Evolutionary conservation across 2,888 invertebrate species (phyloP).

Genomic region (Parnassius apollo): DNA sequence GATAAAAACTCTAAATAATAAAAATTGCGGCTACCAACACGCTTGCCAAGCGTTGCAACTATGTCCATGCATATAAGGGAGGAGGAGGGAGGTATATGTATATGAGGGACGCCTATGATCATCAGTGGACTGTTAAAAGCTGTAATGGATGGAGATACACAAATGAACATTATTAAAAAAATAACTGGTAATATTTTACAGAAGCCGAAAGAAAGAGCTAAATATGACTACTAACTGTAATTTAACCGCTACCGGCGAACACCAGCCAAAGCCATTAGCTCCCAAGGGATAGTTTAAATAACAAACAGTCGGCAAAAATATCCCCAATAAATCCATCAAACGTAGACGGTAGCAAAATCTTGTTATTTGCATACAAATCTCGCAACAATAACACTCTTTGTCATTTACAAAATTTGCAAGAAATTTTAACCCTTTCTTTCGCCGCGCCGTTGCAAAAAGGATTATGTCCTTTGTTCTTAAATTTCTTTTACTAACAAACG

Average conservation of each 20-base stretch:
- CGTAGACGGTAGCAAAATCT: slow-evolving; percentile 71
- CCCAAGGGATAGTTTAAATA: slow-evolving; percentile 47
- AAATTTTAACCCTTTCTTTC: slow-evolving; percentile 67
- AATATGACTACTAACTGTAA: slow-evolving; percentile 31
- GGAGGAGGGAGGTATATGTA: no score
- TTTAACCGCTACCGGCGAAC: slow-evolving; percentile 46
- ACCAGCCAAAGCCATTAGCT: slow-evolving; percentile 34
- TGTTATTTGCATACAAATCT: slow-evolving; percentile 77
- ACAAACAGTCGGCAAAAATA: slow-evolving; percentile 43
- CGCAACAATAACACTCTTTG: slow-evolving; percentile 60
- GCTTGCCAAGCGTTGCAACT: no score
- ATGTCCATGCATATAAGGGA: no score
- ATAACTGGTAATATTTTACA: background rate
- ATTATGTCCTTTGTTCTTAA: slow-evolving; percentile 36
- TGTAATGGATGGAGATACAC: no score
- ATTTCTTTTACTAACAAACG: slow-evolving; percentile 26
- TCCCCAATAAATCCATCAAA: slow-evolving; percentile 56
- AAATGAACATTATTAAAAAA: no score
- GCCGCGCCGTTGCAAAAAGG: slow-evolving; percentile 54
- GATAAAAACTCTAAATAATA: no score
- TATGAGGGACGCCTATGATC: no score
- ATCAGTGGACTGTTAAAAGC: no score
- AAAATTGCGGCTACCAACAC: no score
- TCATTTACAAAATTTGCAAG: slow-evolving; percentile 50
- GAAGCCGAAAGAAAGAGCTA: background rate